Conservation (phyloP, 1,140 invertebrate species). For the Wiebesia pumilae region DNA sequence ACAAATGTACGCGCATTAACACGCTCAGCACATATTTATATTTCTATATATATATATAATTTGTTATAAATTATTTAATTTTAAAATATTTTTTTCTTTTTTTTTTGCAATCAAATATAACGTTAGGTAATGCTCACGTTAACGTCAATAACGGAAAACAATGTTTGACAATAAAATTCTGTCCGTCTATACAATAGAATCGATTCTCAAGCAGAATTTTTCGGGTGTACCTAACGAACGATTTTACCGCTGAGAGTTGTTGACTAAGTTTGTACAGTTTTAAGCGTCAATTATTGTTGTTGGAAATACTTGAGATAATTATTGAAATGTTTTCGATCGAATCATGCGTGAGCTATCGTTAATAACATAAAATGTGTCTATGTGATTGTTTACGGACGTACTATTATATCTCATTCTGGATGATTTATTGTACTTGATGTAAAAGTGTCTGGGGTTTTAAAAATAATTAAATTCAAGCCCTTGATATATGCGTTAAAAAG, state of each 20-base stretch:
- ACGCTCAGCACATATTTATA: constrained; percentile 54
- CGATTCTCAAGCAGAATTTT: constrained; percentile 46
- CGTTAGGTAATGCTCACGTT: constrained; percentile 64
- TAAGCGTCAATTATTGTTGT: constrained; percentile 71
- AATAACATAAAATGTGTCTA: constrained; percentile 53
- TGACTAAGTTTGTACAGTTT: constrained; percentile 71
- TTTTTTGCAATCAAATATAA: constrained; percentile 62
- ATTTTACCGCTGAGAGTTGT: constrained; percentile 72
- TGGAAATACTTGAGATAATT: constrained; percentile 51
- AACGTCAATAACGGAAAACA: constrained; percentile 6
- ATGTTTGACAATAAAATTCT: constrained; percentile 38
- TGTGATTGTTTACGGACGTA: constrained; percentile 54
- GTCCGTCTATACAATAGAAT: constrained; percentile 36
- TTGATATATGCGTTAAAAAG: constrained; percentile 13
- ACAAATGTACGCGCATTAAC: constrained; percentile 51
- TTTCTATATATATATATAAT: constrained; percentile 51
- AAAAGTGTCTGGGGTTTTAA: constrained; percentile 27
- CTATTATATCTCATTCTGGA: constrained; percentile 50
- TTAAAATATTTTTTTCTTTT: constrained; percentile 68
- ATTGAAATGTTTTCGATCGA: constrained; percentile 51
- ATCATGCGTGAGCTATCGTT: constrained; percentile 51
- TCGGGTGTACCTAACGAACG: constrained; percentile 64
- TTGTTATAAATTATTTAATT: constrained; percentile 70
- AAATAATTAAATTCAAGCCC: constrained; percentile 23
- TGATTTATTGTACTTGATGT: constrained; percentile 49